phyloP scores from a whole-genome alignment of 2,888 invertebrate genomes.

The Eupithecia centaureata region DNA sequence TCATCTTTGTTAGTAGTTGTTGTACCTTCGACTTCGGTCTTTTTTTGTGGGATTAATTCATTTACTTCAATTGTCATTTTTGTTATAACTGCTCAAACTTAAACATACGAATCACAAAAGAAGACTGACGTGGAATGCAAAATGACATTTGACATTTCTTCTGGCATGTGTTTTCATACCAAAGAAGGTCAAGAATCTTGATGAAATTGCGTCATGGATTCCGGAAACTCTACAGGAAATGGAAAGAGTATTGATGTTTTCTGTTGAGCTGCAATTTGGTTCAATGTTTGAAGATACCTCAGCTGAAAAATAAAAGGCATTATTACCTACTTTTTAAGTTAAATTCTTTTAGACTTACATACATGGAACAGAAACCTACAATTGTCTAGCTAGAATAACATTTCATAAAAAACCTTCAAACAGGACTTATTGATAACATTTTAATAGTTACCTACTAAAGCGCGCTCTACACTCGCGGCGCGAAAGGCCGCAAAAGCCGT shows the following conservation, averaged over 20 bases:
- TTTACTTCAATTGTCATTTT: slow-evolving; percentile 1
- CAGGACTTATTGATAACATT: too few species aligned
- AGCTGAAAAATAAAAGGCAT: slow-evolving; percentile 53
- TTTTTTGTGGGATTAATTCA: not conserved
- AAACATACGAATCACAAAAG: not conserved
- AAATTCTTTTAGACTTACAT: too few species aligned
- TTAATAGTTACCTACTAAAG: too few species aligned
- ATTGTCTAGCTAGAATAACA: too few species aligned
- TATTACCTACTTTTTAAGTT: too few species aligned
- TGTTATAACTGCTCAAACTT: not conserved
- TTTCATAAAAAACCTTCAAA: too few species aligned
- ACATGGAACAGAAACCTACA: too few species aligned
- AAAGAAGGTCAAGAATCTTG: slow-evolving; percentile 2
- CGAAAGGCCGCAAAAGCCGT: too few species aligned
- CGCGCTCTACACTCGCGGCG: too few species aligned
- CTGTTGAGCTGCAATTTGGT: slow-evolving; percentile 57
- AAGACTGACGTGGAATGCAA: not conserved
- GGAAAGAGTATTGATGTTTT: slow-evolving; percentile 61
- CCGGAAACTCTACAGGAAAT: slow-evolving; percentile 60
- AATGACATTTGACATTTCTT: not conserved
- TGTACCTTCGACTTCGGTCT: not conserved
- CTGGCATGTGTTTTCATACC: not conserved
- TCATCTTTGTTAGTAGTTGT: not conserved
- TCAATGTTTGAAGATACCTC: slow-evolving; percentile 65
- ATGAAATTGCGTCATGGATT: slow-evolving; percentile 19